Percentiles rank a stretch among this genome's conserved stretches.
phyloP scores from a whole-genome alignment of 2,797 vertebrate genomes.

The Heliangelus exortis region DNA sequence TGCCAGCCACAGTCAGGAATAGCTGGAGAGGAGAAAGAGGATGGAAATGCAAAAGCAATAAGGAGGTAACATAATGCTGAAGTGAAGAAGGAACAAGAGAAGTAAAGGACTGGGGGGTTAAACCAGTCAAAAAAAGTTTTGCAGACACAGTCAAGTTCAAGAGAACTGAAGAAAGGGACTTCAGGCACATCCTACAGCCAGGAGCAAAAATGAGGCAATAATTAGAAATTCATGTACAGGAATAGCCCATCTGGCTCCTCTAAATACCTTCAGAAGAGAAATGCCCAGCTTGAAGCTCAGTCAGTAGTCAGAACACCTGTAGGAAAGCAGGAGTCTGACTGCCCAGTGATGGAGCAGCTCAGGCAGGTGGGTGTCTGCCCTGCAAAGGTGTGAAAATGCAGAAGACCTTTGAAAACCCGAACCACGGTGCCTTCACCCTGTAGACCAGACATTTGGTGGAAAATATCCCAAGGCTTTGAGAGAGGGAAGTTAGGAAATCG shows the following conservation, averaged over 20 bases:
- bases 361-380: background rate
- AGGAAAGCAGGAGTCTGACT: background rate
- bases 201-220: background rate
- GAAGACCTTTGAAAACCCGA: background rate
- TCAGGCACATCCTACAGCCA: background rate
- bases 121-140: background rate
- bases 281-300: background rate
- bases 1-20: background rate
- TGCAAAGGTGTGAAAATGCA: background rate
- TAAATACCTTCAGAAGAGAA: background rate
- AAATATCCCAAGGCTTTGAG: background rate
- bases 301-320: background rate
- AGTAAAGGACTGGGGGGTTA: background rate
- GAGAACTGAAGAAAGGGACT: background rate
- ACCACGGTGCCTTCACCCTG: background rate
- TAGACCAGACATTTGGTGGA: background rate
- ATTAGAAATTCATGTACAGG: background rate
- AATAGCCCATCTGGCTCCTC: background rate
- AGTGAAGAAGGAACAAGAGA: background rate
- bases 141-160: background rate
- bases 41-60: conserved; percentile 20
- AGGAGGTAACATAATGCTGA: background rate
- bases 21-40: background rate
- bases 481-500: background rate
- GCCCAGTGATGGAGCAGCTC: background rate